Base-by-base conservation (phyloP, 2,113 vertebrate genomes). In the Melanerpes aurifrons region DNA sequence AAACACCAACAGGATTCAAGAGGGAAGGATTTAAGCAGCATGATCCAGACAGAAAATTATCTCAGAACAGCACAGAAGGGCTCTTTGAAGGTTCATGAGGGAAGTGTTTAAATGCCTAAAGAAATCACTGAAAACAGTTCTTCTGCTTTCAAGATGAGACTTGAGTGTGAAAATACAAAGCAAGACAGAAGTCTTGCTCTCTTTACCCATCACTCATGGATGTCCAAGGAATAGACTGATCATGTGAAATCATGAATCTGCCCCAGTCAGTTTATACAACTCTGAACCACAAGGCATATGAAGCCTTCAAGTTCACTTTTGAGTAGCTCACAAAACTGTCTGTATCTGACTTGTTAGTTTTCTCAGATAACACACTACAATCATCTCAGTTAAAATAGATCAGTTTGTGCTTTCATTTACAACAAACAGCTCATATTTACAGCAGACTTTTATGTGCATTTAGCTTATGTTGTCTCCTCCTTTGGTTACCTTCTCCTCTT, bases 11-110 rank as follows among this genome's bases (percentile, higher is more conserved):
- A 66, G 63, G 20, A 90, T 43, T 48, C 83, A 92, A 73, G 70
- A 87, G 71, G 56, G 47, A 89, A 87, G 47, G 53, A 93, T 82
- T 93, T 78, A 76, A 92, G 62, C 10, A 31, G 7, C 59, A 90
- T 68, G 86, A 86, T 72, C 63, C 70, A 86, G 66, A 59, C 25
- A 93, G 73, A 78, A 95, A 78, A 92, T 70, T 75, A 76, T n/a
- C 88, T 86, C 62, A 67, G 71, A 78, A 83, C 43, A 47, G 50
- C 73, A 90, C 47, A 68, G 32, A 84, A 76, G 47, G 74, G 50
- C 35, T 87, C 67, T 89, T 89, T 62, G 37, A 54, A 56, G 84
- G 77, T 28, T 82, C 45, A 37, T 12, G n/a, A 89, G 53, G 29
- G 6, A 89, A 91, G 78, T 35, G 56, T 45, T 85, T 64, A 73